Conservation (phyloP, 2,888 invertebrate species). For the Metalampra italica region DNA sequence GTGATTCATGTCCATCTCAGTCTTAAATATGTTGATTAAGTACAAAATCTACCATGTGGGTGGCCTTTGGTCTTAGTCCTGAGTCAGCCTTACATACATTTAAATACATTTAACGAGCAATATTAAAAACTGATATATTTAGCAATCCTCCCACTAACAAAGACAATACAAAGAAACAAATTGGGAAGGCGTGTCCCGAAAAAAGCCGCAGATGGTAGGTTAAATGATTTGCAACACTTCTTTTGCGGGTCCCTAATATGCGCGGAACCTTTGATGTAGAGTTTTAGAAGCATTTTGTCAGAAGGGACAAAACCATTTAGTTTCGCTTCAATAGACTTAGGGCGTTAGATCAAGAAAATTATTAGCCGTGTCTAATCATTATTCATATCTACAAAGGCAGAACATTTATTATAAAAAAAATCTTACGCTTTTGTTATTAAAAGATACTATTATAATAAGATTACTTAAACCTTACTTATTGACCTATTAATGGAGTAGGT, state of each 20-base stretch:
- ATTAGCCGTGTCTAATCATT: slow-evolving; percentile 9
- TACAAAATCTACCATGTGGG: neutral
- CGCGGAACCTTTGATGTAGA: slow-evolving; percentile 14
- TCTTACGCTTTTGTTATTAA: neutral
- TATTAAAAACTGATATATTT: neutral
- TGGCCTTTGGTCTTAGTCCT: neutral
- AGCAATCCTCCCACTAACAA: neutral
- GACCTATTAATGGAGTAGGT: neutral
- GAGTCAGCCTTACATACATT: neutral
- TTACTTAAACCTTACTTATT: slow-evolving; percentile 3
- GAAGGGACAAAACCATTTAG: slow-evolving; percentile 5
- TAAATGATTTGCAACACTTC: neutral
- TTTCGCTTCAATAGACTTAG: slow-evolving; percentile 2
- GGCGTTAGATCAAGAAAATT: slow-evolving; percentile 6
- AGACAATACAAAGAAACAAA: neutral
- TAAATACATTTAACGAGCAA: neutral
- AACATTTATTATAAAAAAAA: neutral
- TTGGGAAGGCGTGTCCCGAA: neutral
- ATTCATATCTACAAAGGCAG: neutral
- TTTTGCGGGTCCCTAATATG: neutral
- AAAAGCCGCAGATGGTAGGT: neutral
- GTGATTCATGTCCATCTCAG: no score
- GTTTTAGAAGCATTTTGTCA: neutral
- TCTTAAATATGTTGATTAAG: no score
- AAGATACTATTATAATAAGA: slow-evolving; percentile 4